These are phyloP conservation scores for Leptogaster cylindrica DNA, from an alignment of 2,888 invertebrate genomes.

Conservation along the genomic window DNA sequence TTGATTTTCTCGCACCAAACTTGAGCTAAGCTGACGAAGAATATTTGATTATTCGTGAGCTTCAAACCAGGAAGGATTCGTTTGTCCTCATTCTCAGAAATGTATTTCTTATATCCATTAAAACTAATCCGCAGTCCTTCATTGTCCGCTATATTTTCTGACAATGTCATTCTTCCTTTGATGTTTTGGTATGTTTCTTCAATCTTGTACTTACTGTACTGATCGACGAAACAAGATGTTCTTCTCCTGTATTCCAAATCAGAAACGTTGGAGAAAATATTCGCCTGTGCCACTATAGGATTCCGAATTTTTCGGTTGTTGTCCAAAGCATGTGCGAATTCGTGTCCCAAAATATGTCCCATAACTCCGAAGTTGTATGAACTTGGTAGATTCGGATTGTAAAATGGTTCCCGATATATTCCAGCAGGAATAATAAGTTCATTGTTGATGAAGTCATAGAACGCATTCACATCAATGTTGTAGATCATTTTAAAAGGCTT, in stretches of 20 bases:
- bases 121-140: slow-evolving; percentile 50
- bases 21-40: slow-evolving; percentile 50
- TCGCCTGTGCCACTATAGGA: slow-evolving; percentile 40
- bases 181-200: neutral
- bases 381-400: slow-evolving; percentile 11
- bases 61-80: slow-evolving; percentile 46
- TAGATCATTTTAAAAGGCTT: slow-evolving; percentile 2
- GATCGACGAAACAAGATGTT: neutral
- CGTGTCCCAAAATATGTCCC: slow-evolving; percentile 4
- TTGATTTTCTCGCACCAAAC: slow-evolving; percentile 49
- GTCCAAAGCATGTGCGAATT: slow-evolving; percentile 1
- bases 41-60: slow-evolving; percentile 48
- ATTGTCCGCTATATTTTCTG: slow-evolving; percentile 51
- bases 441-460: neutral
- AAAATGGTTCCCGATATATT: slow-evolving; percentile 17
- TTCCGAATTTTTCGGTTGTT: neutral
- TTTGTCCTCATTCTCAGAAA: slow-evolving; percentile 16
- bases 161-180: slow-evolving; percentile 14
- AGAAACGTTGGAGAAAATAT: neutral
- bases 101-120: slow-evolving; percentile 49
- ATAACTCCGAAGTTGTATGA: slow-evolving; percentile 20
- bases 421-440: slow-evolving; percentile 8
- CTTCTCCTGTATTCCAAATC: too few relatives aligned
- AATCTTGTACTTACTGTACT: neutral
- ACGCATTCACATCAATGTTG: slow-evolving; percentile 12